Base-by-base conservation (phyloP, 1,140 invertebrate species). In the Drosophila tropicalis region DNA sequence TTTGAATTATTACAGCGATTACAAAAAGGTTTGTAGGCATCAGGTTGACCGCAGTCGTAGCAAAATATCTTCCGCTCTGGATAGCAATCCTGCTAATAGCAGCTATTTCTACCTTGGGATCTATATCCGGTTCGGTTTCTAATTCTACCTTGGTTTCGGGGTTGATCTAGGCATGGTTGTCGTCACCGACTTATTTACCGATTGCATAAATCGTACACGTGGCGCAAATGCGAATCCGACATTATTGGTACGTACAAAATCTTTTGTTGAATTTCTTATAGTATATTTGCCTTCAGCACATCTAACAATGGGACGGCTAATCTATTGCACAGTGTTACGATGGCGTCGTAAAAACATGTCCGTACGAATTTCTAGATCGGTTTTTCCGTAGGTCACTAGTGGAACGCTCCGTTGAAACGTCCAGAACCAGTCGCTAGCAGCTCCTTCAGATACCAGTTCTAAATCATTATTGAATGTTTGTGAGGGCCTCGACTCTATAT, bases 361-460 rank as follows among this genome's bases (percentile, higher is more conserved):
- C 29, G 56, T 39, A 15, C 32, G 56, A 10, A 36, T 39, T 39
- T 60, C 57, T 3, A 60, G 4, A 19, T 60, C 57, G 4, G 34
- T 60, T 34, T 29, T 32, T 6, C 57, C 32, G 10, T 60, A 39
- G 9, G 3, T 34, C 10, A 58, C 34, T 0, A 6, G 32, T 60
- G 36, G 9, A 22, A 22, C 19, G 19, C 25, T 25, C 4, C 25
- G 3, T 1, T 25, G 4, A 25, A 25, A 25, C 4, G 34, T n/a
- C 57, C 57, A 40, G 25, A 60, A 60, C 57, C 57, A 60, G 15
- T 60, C 57, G 13, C 57, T 40, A n/a, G 57, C 57, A 60, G n/a
- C 39, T 6, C 32, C 56, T 58, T 40, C 10, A 15, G 32, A 60
- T 6, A 60, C 19, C 19, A 22, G 19, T 22, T 22, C 19, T 22